Conservation (phyloP, 2,888 invertebrate species). For the Dione juno region DNA sequence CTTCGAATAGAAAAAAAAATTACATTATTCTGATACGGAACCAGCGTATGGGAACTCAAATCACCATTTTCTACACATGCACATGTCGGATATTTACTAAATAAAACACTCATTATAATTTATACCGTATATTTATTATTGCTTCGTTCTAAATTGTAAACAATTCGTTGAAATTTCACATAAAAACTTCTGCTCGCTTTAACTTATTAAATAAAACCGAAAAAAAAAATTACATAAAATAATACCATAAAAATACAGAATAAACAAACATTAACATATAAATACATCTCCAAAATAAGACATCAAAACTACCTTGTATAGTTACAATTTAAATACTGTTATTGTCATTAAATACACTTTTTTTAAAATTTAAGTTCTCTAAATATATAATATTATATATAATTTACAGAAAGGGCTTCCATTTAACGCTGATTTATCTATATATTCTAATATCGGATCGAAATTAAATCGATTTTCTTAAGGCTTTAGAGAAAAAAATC, state of each 20-base stretch:
- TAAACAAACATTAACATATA: slow-evolving; percentile 76
- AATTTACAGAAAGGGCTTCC: slow-evolving; percentile 43
- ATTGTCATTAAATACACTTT: slow-evolving; percentile 78
- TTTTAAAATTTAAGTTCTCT: slow-evolving; percentile 47
- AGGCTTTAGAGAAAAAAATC: slow-evolving; percentile 12
- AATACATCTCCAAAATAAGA: slow-evolving; percentile 75
- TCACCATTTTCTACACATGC: too few species aligned
- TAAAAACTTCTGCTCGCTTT: slow-evolving; percentile 49
- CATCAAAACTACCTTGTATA: slow-evolving; percentile 61
- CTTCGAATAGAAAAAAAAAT: too few species aligned
- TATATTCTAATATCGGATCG: slow-evolving; percentile 50
- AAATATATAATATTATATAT: slow-evolving; percentile 48
- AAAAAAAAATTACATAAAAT: slow-evolving; percentile 63
- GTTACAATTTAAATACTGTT: slow-evolving; percentile 73
- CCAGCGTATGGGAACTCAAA: too few species aligned
- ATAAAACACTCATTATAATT: slow-evolving; percentile 52
- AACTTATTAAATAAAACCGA: slow-evolving; percentile 59
- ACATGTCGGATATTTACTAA: too few species aligned
- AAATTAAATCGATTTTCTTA: slow-evolving; percentile 40
- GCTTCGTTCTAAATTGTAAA: slow-evolving; percentile 77
- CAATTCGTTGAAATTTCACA: slow-evolving; percentile 74
- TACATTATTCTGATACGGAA: too few species aligned
- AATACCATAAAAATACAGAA: slow-evolving; percentile 78
- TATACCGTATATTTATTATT: slow-evolving; percentile 70
- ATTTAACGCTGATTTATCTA: slow-evolving; percentile 12